These are phyloP conservation scores for Syrrhaptes paradoxus DNA, from an alignment of 2,113 vertebrate species.

Conservation along the genomic window DNA sequence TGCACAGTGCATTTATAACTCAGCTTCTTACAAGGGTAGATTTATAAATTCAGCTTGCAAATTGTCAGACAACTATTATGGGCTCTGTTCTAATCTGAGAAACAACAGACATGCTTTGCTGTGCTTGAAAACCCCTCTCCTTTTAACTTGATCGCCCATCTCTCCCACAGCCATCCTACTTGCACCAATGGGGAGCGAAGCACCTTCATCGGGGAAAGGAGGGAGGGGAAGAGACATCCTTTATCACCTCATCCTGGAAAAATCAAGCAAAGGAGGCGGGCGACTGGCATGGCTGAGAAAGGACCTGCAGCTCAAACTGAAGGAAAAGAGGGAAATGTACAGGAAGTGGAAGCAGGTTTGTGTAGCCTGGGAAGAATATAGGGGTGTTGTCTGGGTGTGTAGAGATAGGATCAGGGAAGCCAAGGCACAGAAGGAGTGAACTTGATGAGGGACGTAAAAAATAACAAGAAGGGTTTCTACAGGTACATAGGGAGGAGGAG, in stretches of 20 bases:
- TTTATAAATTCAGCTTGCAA: slow-evolving; percentile 71
- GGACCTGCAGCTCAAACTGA: no score
- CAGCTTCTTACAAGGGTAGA: slow-evolving; percentile 52
- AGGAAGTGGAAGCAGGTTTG: no score
- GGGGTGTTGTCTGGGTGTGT: no score
- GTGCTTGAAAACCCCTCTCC: not conserved
- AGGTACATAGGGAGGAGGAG: no score
- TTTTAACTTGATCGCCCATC: not conserved
- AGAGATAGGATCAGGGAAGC: no score
- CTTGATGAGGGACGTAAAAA: no score
- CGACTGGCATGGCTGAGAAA: no score
- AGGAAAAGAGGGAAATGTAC: no score
- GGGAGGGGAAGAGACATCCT: not conserved
- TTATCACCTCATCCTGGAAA: not conserved
- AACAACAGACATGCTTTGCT: slow-evolving; percentile 24
- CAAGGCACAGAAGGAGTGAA: no score
- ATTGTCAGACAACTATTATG: slow-evolving; percentile 53
- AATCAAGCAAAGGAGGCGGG: no score
- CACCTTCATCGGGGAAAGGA: not conserved
- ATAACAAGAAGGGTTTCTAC: no score
- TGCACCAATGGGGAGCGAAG: not conserved
- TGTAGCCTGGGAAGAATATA: no score
- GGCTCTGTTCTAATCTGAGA: slow-evolving; percentile 67
- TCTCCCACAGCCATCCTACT: not conserved
- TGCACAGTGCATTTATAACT: slow-evolving; percentile 58